Percentiles rank a stretch among this genome's conserved stretches.
These are phyloP conservation scores for Tetragnatha montana DNA, from an alignment of 2,888 invertebrate genomes.

Conservation along the genomic window DNA sequence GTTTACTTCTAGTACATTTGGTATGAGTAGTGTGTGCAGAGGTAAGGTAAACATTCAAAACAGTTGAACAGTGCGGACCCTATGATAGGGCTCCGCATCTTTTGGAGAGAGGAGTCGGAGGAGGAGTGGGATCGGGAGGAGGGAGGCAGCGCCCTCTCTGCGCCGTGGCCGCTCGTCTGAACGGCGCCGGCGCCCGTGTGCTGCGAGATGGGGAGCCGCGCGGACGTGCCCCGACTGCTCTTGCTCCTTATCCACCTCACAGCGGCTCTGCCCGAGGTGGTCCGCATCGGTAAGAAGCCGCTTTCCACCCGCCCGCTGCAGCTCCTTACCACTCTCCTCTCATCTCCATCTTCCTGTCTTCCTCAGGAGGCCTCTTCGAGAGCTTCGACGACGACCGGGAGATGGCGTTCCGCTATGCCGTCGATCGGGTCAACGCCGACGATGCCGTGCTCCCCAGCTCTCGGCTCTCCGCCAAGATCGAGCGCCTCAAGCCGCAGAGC, in stretches of 20 bases:
- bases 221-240: conserved; percentile 41
- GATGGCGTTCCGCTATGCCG: conserved; percentile 93
- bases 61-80: too few relatives aligned
- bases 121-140: not conserved
- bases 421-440: conserved; percentile 89
- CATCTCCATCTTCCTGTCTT: not conserved
- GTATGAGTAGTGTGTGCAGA: too few relatives aligned
- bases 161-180: not conserved
- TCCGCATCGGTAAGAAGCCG: conserved; percentile 48
- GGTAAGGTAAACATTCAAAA: too few relatives aligned
- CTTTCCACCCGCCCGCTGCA: not conserved
- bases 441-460: conserved; percentile 80
- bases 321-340: not conserved
- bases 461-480: conserved; percentile 56
- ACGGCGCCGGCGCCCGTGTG: conserved; percentile 21
- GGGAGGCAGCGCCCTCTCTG: conserved; percentile 38
- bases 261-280: conserved; percentile 44
- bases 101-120: not conserved
- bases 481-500: conserved; percentile 67
- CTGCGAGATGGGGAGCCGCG: conserved; percentile 45
- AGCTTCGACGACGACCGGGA: conserved; percentile 78
- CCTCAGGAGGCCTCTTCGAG: conserved; percentile 72
- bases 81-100: not conserved
- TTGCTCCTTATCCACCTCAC: conserved; percentile 15
- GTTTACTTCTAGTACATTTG: too few relatives aligned